Evolutionary conservation across 2,888 invertebrate species (phyloP).

Genomic region (Tanypteryx hageni): DNA sequence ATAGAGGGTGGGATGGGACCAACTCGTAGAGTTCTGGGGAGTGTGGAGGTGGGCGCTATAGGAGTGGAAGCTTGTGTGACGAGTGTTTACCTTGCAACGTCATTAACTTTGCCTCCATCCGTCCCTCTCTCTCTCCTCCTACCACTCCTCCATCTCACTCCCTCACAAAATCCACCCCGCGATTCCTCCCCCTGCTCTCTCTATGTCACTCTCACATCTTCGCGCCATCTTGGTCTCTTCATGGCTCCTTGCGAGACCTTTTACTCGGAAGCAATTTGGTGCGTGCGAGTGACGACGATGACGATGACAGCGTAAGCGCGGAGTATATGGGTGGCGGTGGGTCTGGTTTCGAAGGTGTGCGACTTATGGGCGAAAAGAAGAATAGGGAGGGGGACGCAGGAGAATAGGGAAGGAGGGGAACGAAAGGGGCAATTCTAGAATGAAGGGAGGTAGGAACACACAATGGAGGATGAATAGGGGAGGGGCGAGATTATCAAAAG

Average conservation of each 20-base stretch:
- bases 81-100: constrained; percentile 64
- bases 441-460: not conserved
- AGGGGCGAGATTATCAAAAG: not conserved
- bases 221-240: not conserved
- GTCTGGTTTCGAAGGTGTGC: not conserved
- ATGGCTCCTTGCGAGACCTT: constrained; percentile 27
- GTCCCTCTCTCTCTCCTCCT: not conserved
- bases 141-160: not conserved
- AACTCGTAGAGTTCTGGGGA: not conserved
- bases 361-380: constrained; percentile 30
- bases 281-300: constrained; percentile 38
- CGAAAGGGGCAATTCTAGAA: not conserved
- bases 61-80: constrained; percentile 53
- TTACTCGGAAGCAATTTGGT: constrained; percentile 57
- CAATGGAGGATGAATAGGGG: not conserved
- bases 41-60: not conserved
- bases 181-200: not conserved
- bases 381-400: not conserved
- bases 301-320: not conserved
- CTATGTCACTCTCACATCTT: constrained; percentile 1
- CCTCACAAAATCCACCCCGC: not conserved
- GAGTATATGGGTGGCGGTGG: not conserved
- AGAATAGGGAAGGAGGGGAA: not conserved
- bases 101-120: constrained; percentile 54
- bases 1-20: constrained; percentile 3